Evolutionary conservation across 2,888 invertebrate genomes (phyloP).

Genomic region (Palloptera scutellata): DNA sequence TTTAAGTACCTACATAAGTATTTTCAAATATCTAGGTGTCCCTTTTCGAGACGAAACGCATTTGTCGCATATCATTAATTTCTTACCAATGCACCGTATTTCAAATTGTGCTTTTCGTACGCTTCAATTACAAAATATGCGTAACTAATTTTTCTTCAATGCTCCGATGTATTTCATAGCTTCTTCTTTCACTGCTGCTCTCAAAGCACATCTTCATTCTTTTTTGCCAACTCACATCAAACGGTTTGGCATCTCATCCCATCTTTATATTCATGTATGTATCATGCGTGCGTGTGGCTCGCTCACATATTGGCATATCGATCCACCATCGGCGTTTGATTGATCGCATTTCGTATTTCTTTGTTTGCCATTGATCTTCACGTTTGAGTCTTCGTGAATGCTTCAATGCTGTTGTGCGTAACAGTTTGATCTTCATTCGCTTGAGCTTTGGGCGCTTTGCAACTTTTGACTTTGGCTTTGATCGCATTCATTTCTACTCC

Average conservation of each 20-base stretch:
- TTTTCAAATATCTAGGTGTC: too few relatives aligned
- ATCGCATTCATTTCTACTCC: conserved; percentile 2
- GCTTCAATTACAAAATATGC: conserved; percentile 51
- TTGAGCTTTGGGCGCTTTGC: conserved; percentile 16
- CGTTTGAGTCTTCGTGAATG: too few relatives aligned
- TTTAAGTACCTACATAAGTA: too few relatives aligned
- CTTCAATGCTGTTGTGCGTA: neutral
- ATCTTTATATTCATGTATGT: too few relatives aligned
- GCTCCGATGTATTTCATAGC: neutral
- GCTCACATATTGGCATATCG: too few relatives aligned
- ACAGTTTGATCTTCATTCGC: conserved; percentile 50
- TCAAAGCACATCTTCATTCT: neutral
- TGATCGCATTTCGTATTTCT: too few relatives aligned
- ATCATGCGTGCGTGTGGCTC: too few relatives aligned
- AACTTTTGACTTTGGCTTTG: conserved; percentile 29
- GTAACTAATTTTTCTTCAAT: conserved; percentile 43
- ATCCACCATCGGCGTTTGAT: too few relatives aligned
- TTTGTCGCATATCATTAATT: conserved; percentile 19
- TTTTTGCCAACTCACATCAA: too few relatives aligned
- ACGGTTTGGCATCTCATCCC: too few relatives aligned
- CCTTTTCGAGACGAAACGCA: too few relatives aligned
- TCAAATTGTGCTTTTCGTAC: conserved; percentile 2
- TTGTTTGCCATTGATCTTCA: too few relatives aligned
- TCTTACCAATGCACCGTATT: conserved; percentile 17
- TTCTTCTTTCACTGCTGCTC: neutral